These are phyloP conservation scores for Pangasius krempfi DNA, from an alignment of 2,797 vertebrate genomes.

Conservation along the genomic window DNA sequence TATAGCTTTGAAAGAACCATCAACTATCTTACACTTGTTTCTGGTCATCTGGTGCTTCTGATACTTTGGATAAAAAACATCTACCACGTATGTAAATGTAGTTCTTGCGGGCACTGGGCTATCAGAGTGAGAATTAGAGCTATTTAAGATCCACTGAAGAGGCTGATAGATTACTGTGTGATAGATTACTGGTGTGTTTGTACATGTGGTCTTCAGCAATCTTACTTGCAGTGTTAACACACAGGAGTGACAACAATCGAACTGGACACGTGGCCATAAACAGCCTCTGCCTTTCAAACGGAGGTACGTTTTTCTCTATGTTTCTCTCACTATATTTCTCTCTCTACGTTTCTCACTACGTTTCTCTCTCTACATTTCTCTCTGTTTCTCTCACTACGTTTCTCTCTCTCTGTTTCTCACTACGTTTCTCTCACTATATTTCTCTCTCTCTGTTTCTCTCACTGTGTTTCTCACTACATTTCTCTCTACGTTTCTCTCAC, in stretches of 20 bases:
- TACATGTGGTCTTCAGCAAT: slow-evolving; percentile 36
- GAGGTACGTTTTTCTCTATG: slow-evolving; percentile 75
- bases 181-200: not conserved
- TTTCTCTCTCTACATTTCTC: not conserved
- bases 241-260: slow-evolving; percentile 87
- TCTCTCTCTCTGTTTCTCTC: not conserved
- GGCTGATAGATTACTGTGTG: no score
- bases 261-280: slow-evolving; percentile 87
- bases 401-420: no score
- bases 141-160: not conserved
- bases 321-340: no score
- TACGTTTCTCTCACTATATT: no score
- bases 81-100: not conserved
- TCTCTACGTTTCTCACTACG: not conserved
- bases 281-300: slow-evolving; percentile 94
- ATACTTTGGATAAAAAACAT: not conserved
- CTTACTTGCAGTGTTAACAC: slow-evolving; percentile 39
- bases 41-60: not conserved
- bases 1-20: not conserved
- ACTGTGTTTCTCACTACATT: not conserved
- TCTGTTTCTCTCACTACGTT: not conserved
- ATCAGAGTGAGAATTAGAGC: not conserved
- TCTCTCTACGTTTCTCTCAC: no score
- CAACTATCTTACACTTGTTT: not conserved
- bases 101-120: not conserved